Conservation (phyloP, 1,140 invertebrate species). For the Ceratina calcarata region DNA sequence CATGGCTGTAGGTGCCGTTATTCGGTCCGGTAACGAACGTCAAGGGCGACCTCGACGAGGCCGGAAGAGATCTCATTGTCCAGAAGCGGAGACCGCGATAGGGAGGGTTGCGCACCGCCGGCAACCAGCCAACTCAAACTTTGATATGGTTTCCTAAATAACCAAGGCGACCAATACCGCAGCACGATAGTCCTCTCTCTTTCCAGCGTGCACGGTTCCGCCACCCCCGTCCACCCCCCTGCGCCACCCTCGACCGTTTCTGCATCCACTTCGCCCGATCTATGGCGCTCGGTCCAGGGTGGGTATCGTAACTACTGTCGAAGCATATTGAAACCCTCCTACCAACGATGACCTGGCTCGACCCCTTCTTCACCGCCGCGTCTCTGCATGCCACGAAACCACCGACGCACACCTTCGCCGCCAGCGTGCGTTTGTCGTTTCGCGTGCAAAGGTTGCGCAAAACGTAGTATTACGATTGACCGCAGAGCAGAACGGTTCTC, state of each 20-base stretch:
- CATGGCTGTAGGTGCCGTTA: conserved; percentile 54
- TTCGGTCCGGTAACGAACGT: conserved; percentile 67
- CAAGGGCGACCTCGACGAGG: conserved; percentile 63
- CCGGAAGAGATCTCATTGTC: conserved; percentile 71
- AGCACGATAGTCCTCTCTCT: conserved; percentile 68
- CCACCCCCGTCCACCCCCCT: not conserved
- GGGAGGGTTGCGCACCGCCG: conserved; percentile 66
- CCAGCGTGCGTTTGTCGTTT: conserved; percentile 74
- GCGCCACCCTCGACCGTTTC: conserved; percentile 39
- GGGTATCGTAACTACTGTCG: conserved; percentile 75
- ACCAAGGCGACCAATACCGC: conserved; percentile 77
- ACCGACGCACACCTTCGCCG: conserved; percentile 58
- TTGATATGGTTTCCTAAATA: conserved; percentile 80
- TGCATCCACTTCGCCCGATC: conserved; percentile 56
- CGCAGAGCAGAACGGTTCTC: conserved; percentile 32
- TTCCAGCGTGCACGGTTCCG: conserved; percentile 36
- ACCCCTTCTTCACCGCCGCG: conserved; percentile 31
- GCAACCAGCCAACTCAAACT: conserved; percentile 76
- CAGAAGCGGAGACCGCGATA: conserved; percentile 68
- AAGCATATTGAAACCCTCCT: conserved; percentile 77
- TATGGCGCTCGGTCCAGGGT: conserved; percentile 64
- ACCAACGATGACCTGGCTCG: conserved; percentile 62
- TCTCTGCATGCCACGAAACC: conserved; percentile 34
- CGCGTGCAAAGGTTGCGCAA: conserved; percentile 62
- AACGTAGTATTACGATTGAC: conserved; percentile 36